These are phyloP conservation scores for Tenualosa thibaudeaui DNA, from an alignment of 2,797 vertebrate species.

Conservation along the genomic window DNA sequence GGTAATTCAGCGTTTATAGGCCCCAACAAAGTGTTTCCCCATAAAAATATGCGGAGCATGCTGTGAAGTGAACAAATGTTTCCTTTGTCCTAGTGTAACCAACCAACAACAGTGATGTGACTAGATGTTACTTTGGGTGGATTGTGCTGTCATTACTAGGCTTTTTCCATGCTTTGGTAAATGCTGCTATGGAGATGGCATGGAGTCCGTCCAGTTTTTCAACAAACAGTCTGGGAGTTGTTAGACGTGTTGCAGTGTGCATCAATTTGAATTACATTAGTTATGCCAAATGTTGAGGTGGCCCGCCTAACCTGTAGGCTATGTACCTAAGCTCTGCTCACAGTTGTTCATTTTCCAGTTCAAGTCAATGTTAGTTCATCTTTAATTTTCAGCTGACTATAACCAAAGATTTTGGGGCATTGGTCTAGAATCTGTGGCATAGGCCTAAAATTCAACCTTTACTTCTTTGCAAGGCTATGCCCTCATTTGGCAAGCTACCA, in stretches of 20 bases:
- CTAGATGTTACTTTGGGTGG: background rate
- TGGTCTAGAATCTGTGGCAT: no score
- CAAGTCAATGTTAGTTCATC: background rate
- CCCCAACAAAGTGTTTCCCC: background rate
- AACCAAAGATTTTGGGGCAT: no score
- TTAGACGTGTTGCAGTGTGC: slow-evolving; percentile 9
- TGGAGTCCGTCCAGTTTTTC: background rate
- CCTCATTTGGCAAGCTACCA: background rate
- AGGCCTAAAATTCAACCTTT: background rate
- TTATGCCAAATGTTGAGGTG: background rate
- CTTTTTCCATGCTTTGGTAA: slow-evolving; percentile 21
- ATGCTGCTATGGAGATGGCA: background rate
- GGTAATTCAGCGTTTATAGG: background rate
- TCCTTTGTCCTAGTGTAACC: slow-evolving; percentile 25
- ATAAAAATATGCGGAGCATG: slow-evolving; percentile 7
- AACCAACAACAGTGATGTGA: slow-evolving; percentile 14
- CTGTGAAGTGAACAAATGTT: slow-evolving; percentile 1
- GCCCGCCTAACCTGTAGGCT: background rate
- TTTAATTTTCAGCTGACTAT: background rate
- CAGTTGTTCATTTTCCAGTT: background rate
- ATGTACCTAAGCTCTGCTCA: background rate
- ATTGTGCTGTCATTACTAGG: background rate
- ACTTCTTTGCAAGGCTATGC: background rate
- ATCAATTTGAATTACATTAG: background rate
- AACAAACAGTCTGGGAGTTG: background rate